Base-by-base conservation (phyloP, 2,888 invertebrate species). In the Andrena praecox region DNA sequence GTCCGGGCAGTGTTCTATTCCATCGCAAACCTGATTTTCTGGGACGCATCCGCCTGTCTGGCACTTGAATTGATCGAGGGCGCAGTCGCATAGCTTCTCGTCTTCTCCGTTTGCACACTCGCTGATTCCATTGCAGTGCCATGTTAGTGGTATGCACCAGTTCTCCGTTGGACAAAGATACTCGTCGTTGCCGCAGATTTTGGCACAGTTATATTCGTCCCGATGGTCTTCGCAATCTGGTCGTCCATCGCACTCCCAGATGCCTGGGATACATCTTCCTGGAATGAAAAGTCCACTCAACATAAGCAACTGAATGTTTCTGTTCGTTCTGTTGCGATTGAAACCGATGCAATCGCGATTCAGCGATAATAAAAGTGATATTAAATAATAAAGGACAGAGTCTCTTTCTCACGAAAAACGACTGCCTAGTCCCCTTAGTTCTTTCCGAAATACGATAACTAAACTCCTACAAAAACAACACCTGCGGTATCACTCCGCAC, bases 91-190 rank as follows among this genome's bases (percentile, higher is more conserved):
- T 42, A 95, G 88, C 81, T 95, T 94, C 91, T 96, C 96, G 87
- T 96, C 96, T 85, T 96, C 95, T 1, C 94, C 95, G 84, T 94
- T 94, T 1, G 92, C 87, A 88, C 96, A 96, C 86, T 96, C 96
- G 1, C 93, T 85, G 80, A 94, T 91, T 2, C 96, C 96, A 90
- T 96, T 95, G 88, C 96, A 96, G 62, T 94, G 93, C 95, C 95
- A 95, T 0, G 95, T 95, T 73, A 94, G 93, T 0, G 95, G 95
- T 79, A 96, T 95, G 90, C 96, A 96, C 90, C 95, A 94, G 54
- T 95, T 95, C 89, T 96, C 95, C 16, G 93, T 94, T 0, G 95
- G 94, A 84, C 96, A 96, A 24, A 95, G 94, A 91, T 95, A 96
- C 84, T 95, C 94, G 82, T 95, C 94, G 82, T 95, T 95, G 0